Evolutionary conservation across 2,888 invertebrate genomes (phyloP), one percentile per base, ranked within the genome.

Genomic region (Morpho achilles): DNA sequence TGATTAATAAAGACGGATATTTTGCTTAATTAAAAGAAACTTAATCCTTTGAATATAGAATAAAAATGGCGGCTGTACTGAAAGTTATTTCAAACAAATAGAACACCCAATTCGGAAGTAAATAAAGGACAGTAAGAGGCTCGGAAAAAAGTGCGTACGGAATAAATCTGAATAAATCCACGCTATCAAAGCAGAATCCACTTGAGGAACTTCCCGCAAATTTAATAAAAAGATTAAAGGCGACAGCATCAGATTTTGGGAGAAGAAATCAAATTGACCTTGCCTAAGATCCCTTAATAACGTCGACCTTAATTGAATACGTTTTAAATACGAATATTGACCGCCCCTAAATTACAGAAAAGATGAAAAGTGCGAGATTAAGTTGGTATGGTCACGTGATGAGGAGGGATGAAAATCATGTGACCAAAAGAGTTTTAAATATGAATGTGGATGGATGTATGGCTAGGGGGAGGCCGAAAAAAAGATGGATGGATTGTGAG

Each of bases 151-250:
- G 10, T 53, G 53, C 40, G 53, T 53, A 7, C 41, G 7, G 52
- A 60, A 60, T 53, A 60, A 56, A 56, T 60, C 50, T 56, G 39
- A 56, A 58, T 56, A 58, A 60, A 59, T 53, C 54, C 41, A 47
- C 43, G 56, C 50, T 51, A 51, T 51, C 56, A 64, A 60, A 63
- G 61, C 60, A 60, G 53, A 50, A 49, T 55, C 60, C 50, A 54
- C 61, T 62, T 50, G 48, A 60, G 45, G 59, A 63, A 62, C 54
- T 58, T 54, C 23, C 42, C 61, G 54, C 54, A 56, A 65, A 64
- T 62, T 66, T 66, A 67, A 63, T 67, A 65, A 64, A 67, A 62
- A 67, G 63, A 66, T 67, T 67, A 65, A 65, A 62, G 60, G 63
- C 61, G 62, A 61, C 61, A 56, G 63, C 62, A 64, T 60, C 59